phyloP scores from a whole-genome alignment of 2,888 invertebrate species.

The Eulithis prunata region DNA sequence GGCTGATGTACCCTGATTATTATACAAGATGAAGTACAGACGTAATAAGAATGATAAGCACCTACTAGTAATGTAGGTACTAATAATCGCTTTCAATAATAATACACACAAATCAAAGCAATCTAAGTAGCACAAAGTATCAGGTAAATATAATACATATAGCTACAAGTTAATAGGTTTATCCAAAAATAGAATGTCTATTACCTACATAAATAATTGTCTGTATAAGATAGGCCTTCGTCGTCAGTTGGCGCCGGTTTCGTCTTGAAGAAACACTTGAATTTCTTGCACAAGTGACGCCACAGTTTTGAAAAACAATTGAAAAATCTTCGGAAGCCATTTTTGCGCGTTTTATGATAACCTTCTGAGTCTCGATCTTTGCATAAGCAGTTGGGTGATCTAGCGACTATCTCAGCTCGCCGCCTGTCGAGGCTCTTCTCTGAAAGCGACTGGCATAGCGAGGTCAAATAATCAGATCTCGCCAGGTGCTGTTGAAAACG shows the following conservation, averaged over 20 bases:
- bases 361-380: conserved; percentile 49
- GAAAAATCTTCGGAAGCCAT: conserved; percentile 49
- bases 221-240: conserved; percentile 49
- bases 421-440: conserved; percentile 51
- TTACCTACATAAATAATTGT: conserved; percentile 72
- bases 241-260: conserved; percentile 33
- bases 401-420: conserved; percentile 56
- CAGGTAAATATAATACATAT: conserved; percentile 15
- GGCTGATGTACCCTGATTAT: too few species aligned
- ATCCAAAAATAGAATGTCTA: conserved; percentile 45
- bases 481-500: conserved; percentile 64
- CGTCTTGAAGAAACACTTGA: conserved; percentile 48
- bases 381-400: conserved; percentile 71
- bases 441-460: conserved; percentile 60
- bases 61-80: conserved; percentile 1
- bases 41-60: conserved; percentile 3
- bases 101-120: conserved; percentile 22
- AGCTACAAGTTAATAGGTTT: conserved; percentile 16
- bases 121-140: conserved; percentile 23
- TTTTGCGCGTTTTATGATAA: conserved; percentile 42
- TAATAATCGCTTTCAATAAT: conserved; percentile 15
- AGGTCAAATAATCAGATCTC: conserved; percentile 58
- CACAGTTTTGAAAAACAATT: conserved; percentile 44
- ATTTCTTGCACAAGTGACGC: conserved; percentile 47
- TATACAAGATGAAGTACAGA: not conserved